Conservation (phyloP, 2,888 invertebrate genomes). For the Cryptus armator region DNA sequence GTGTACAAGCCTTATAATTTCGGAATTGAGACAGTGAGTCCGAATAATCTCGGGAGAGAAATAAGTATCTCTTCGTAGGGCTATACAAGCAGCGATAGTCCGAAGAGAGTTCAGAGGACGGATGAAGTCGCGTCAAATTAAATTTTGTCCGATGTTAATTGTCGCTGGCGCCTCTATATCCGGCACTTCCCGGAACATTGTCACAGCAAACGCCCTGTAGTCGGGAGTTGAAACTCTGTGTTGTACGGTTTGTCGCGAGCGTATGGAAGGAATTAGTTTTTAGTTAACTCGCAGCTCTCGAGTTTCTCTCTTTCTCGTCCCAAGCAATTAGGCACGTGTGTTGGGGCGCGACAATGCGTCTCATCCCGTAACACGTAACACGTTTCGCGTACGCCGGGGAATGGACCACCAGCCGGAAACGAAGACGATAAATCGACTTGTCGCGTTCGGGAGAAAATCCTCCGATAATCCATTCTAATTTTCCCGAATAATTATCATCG, state of each 20-base stretch:
- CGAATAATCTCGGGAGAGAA: background rate
- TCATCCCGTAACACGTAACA: constrained; percentile 80
- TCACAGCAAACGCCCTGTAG: constrained; percentile 59
- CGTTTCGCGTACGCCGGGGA: constrained; percentile 72
- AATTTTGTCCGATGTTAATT: constrained; percentile 82
- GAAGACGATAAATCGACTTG: constrained; percentile 51
- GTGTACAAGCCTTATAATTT: background rate
- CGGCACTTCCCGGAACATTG: constrained; percentile 83
- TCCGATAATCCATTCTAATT: background rate
- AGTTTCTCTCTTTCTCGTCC: constrained; percentile 70
- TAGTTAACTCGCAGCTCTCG: constrained; percentile 75
- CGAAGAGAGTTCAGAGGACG: constrained; percentile 57
- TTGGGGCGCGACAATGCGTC: constrained; percentile 81
- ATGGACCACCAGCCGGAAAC: constrained; percentile 67
- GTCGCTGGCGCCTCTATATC: constrained; percentile 84
- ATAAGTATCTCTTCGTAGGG: constrained; percentile 3
- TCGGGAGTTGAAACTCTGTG: constrained; percentile 59
- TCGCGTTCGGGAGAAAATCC: constrained; percentile 13
- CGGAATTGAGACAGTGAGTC: constrained; percentile 60
- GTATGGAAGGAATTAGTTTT: constrained; percentile 85
- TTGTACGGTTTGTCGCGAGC: constrained; percentile 66
- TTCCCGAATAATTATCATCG: background rate
- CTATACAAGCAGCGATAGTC: constrained; percentile 49
- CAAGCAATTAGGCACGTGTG: constrained; percentile 83
- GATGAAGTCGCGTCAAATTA: constrained; percentile 80